phyloP scores from a whole-genome alignment of 2,888 invertebrate species.

The Caenorhabditis sp. region DNA sequence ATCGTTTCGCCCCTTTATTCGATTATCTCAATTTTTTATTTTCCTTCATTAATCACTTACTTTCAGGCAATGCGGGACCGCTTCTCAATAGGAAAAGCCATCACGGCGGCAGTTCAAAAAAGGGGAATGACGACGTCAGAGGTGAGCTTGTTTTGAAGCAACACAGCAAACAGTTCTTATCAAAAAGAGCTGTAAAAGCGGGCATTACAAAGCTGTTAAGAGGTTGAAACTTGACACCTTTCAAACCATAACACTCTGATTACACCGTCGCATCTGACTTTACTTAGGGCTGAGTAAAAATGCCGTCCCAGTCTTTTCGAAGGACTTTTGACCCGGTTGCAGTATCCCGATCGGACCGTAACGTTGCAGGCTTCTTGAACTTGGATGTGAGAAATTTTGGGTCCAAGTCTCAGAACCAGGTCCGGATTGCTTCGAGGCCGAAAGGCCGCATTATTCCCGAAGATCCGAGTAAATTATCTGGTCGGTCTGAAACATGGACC shows the following conservation, averaged over 20 bases:
- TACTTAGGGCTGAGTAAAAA: neutral
- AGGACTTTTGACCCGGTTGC: too few relatives aligned
- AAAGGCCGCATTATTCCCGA: too few relatives aligned
- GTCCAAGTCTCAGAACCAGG: too few relatives aligned
- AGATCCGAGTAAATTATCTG: too few relatives aligned
- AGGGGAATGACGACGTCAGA: conserved; percentile 35
- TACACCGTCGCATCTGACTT: neutral
- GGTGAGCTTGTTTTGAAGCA: conserved; percentile 10
- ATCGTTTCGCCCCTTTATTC: conserved; percentile 11
- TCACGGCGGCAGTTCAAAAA: conserved; percentile 28
- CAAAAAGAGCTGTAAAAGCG: conserved; percentile 15
- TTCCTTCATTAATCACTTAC: neutral
- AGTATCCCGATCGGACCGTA: too few relatives aligned
- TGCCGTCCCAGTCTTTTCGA: too few relatives aligned
- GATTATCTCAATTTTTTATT: neutral
- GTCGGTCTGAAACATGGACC: too few relatives aligned
- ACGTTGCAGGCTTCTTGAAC: too few relatives aligned
- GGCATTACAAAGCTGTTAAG: conserved; percentile 10
- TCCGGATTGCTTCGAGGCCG: too few relatives aligned
- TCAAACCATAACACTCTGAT: neutral
- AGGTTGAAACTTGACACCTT: conserved; percentile 7
- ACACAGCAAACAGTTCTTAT: conserved; percentile 22
- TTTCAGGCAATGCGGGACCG: conserved; percentile 38
- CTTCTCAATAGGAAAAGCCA: conserved; percentile 43
- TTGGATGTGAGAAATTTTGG: too few relatives aligned